Base-by-base conservation (phyloP, 2,888 invertebrate genomes). In the Oscheius myriophilus region DNA sequence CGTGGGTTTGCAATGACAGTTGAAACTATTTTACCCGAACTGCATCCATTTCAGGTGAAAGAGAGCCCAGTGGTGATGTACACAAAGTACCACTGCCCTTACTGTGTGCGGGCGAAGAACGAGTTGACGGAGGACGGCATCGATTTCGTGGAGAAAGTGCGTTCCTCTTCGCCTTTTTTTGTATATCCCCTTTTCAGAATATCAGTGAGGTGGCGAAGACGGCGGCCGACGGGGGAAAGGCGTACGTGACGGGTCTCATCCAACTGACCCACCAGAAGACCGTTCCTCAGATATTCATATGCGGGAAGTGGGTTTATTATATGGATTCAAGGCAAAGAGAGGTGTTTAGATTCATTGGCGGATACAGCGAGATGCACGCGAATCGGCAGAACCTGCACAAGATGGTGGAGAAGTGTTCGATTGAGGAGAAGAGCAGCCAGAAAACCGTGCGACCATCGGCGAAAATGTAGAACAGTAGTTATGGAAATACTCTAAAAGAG, bases 281-380 rank as follows among this genome's bases (percentile, higher is more conserved):
- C 9, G 85, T 85, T 7, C 85, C 85, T 12, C 85, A 85, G 67
- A 82, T 85, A 41, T 85, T 85, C 66, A 75, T 85, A 53, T 85
- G 85, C 70, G 82, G 81, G 54, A 79, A 79, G 70, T 82, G 23
- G 33, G 70, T 51, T 25, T 3, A 21, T 42, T 39, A 11, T 18
- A 12, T 23, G 23, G 21, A n/a, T 26, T 6, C 21, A 21, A 7
- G 26, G 14, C 26, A 21, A 25, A 23, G n/a, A 41, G 49, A 6
- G 14, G 16, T n/a, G n/a, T 67, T 43, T 63, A 75, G 75, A 54
- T 78, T 78, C 43, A 70, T 78, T 18, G 78, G 78, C 18, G 78
- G 78, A 45, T 78, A 78, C 66, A 70, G 73, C 16, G 75, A 78
- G 59, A 55, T 76, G 41, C 69, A 76, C 42, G 74, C 72, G 18